These are phyloP conservation scores for Rhagoletis zephyria DNA, from an alignment of 1,140 invertebrate species.

Conservation along the genomic window DNA sequence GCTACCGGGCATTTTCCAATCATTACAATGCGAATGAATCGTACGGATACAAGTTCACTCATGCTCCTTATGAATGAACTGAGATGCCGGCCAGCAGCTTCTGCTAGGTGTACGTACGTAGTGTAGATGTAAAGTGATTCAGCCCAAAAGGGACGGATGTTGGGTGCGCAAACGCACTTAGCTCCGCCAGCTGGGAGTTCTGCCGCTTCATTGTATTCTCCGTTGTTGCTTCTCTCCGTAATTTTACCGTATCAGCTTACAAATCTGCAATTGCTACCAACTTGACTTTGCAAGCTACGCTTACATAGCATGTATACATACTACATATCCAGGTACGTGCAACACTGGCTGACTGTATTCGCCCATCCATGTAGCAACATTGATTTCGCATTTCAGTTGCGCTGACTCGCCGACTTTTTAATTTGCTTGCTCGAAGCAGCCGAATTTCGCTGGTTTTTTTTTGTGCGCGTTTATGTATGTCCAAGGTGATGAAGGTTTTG, in stretches of 20 bases:
- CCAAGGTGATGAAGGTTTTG: too few species aligned
- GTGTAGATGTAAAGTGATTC: not conserved
- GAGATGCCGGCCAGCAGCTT: not conserved
- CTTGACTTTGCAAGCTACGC: not conserved
- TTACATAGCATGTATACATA: too few species aligned
- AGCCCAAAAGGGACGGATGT: slow-evolving; percentile 41
- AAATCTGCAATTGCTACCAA: slow-evolving; percentile 43
- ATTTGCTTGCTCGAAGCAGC: not conserved
- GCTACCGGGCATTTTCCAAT: slow-evolving; percentile 50
- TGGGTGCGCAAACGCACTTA: slow-evolving; percentile 19
- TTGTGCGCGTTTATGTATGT: not conserved
- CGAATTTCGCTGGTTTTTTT: not conserved
- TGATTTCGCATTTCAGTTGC: slow-evolving; percentile 12
- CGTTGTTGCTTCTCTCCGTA: not conserved
- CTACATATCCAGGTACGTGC: not conserved
- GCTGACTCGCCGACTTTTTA: slow-evolving; percentile 33
- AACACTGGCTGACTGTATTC: too few species aligned
- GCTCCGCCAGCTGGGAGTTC: not conserved
- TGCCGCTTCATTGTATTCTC: slow-evolving; percentile 53
- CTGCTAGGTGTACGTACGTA: not conserved
- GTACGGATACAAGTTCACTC: not conserved
- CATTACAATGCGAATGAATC: slow-evolving; percentile 13
- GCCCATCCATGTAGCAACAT: not conserved
- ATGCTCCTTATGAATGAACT: slow-evolving; percentile 31
- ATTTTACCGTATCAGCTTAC: not conserved